Base-by-base conservation (phyloP, 2,113 vertebrate species). In the Hippocampus comes region DNA sequence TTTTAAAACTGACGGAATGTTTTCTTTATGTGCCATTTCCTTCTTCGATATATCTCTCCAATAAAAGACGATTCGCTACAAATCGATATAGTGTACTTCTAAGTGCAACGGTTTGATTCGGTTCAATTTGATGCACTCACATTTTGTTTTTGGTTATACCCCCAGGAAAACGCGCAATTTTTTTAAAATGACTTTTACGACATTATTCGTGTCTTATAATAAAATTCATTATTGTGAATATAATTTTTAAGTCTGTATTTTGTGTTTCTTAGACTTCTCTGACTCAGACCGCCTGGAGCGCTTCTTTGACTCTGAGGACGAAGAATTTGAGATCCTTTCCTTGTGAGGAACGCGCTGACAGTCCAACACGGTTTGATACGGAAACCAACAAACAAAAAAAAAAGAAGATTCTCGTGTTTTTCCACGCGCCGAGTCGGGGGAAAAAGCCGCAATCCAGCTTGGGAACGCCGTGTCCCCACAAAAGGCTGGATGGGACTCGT, bases 221-320 rank as follows among this genome's bases (percentile, higher is more conserved):
- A 38, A 46, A 10, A 14, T 46, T 30, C 23, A 59, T 59, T 15
- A 1, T 1, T 30, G 9, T n/a, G 5, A 0, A 21, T 20, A 1
- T 5, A 43, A 65, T 61, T 57, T 57, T 77, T 71, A 61, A 5
- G 5, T 9, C 1, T 63, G 34, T 15, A 5, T 7, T 25, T 66
- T 73, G 17, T n/a, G 21, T n/a, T 10, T 63, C 5, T 63, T 46
- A 46, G 97, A 99, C 78, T 96, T 96, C 87, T 97, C 96, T 0
- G 97, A 98, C 4, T 94, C 94, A 0, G 96, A 98, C 83, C 92
- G 95, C 82, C 82, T 98, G 86, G 97, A 99, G 90, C 94, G 97
- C 73, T 98, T 97, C 89, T 99, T 99, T 80, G 97, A 99, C 80
- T 99, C 97, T 0, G 97, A 99, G 84, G 97, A 99, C 18, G 97